Evolutionary conservation across 2,797 vertebrate genomes (phyloP).

Genomic region (Miichthys miiuy): DNA sequence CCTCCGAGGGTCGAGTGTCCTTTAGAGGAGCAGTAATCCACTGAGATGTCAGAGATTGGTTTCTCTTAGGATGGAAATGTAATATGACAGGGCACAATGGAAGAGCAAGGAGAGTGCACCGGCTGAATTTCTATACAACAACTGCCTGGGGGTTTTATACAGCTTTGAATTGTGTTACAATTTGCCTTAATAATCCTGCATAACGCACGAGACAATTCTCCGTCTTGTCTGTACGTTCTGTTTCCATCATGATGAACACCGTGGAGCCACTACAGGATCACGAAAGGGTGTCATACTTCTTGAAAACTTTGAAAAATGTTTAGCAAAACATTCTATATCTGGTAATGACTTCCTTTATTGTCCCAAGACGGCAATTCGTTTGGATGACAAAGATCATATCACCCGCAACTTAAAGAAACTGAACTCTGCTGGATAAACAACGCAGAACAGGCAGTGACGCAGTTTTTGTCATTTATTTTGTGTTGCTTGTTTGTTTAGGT

Average conservation of each 20-base stretch:
- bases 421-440: neutral
- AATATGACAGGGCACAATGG: constrained; percentile 66
- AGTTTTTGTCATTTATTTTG: neutral
- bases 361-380: constrained; percentile 21
- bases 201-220: constrained; percentile 16
- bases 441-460: neutral
- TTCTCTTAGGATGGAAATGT: constrained; percentile 62
- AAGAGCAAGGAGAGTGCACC: constrained; percentile 31
- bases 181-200: constrained; percentile 47
- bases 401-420: neutral
- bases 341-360: constrained; percentile 21
- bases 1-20: constrained; percentile 60
- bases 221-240: neutral
- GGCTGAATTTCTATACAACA: constrained; percentile 42
- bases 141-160: constrained; percentile 34
- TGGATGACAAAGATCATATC: constrained; percentile 15
- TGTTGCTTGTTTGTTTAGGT: neutral
- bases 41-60: constrained; percentile 65
- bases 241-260: constrained; percentile 15
- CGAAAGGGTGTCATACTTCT: neutral
- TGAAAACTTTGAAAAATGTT: neutral
- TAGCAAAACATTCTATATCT: constrained; percentile 13
- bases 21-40: constrained; percentile 61
- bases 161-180: constrained; percentile 34
- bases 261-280: neutral